phyloP scores from a whole-genome alignment of 1,140 invertebrate genomes.

The Anoplolepis gracilipes region DNA sequence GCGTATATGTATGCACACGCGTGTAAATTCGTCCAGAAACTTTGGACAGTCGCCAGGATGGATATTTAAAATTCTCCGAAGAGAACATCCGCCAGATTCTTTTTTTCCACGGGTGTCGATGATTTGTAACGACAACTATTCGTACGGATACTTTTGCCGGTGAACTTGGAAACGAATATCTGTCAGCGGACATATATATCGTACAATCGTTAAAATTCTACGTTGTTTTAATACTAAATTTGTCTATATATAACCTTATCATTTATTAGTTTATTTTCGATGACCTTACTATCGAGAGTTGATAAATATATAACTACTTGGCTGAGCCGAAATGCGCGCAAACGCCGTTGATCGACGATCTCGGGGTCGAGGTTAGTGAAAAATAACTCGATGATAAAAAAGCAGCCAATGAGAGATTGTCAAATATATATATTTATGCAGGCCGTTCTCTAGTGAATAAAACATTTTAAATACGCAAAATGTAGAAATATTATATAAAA shows the following conservation, averaged over 20 bases:
- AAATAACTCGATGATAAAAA: slow-evolving; percentile 30
- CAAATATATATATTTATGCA: not conserved
- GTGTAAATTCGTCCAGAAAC: slow-evolving; percentile 78
- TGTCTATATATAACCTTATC: not conserved
- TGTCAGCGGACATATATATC: not conserved
- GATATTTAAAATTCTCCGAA: slow-evolving; percentile 80
- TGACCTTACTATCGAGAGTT: not conserved
- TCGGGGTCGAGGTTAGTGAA: slow-evolving; percentile 16
- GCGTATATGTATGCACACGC: slow-evolving; percentile 58
- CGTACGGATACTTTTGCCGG: not conserved
- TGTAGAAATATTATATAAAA: slow-evolving; percentile 26
- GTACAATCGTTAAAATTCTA: no score
- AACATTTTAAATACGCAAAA: not conserved
- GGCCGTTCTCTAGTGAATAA: not conserved
- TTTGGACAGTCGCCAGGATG: slow-evolving; percentile 75
- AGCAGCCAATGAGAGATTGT: slow-evolving; percentile 32
- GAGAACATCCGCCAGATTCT: slow-evolving; percentile 13
- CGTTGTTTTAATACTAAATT: not conserved
- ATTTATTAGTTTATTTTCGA: not conserved
- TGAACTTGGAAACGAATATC: not conserved
- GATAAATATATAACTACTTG: slow-evolving; percentile 1
- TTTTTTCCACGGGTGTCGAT: slow-evolving; percentile 37
- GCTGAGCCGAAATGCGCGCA: not conserved
- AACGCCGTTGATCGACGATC: not conserved
- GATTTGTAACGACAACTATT: slow-evolving; percentile 6